Evolutionary conservation across 2,888 invertebrate genomes (phyloP).

Genomic region (Nomada ferruginata): DNA sequence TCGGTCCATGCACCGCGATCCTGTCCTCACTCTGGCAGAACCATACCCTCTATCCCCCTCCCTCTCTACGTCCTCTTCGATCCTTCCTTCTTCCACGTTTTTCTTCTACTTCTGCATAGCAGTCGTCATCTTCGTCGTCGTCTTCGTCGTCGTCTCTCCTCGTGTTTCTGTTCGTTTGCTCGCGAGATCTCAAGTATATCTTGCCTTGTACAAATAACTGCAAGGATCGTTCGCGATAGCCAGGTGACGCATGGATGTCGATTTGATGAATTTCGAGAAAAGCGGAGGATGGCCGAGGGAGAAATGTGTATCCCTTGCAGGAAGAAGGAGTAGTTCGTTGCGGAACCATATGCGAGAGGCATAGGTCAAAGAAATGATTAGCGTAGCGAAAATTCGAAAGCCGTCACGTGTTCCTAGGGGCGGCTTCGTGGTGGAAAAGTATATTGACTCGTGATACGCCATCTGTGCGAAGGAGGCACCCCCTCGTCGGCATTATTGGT

Average conservation of each 20-base stretch:
- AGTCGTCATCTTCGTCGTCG: constrained; percentile 49
- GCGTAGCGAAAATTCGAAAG: constrained; percentile 61
- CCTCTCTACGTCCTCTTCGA: constrained; percentile 32
- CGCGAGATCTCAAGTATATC: constrained; percentile 40
- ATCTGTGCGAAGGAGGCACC: constrained; percentile 78
- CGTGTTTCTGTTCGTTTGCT: constrained; percentile 33
- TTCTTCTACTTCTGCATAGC: constrained; percentile 18
- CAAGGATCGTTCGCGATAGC: constrained; percentile 48
- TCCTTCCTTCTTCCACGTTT: constrained; percentile 47
- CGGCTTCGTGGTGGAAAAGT: constrained; percentile 74
- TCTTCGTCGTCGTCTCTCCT: constrained; percentile 48
- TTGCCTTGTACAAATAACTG: constrained; percentile 55
- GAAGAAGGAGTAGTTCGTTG: neutral
- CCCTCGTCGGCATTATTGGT: constrained; percentile 74
- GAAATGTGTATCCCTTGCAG: neutral
- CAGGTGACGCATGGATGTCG: constrained; percentile 56
- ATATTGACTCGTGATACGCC: constrained; percentile 82
- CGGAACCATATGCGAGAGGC: constrained; percentile 45
- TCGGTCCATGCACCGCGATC: constrained; percentile 75
- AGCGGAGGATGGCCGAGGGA: too few species aligned
- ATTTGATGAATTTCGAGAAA: constrained; percentile 4
- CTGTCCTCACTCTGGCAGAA: constrained; percentile 75
- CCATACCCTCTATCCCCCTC: constrained; percentile 51
- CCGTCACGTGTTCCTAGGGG: constrained; percentile 67
- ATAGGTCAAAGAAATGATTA: constrained; percentile 68